Base-by-base conservation (phyloP, 2,113 vertebrate genomes). In the Danio rerio region DNA sequence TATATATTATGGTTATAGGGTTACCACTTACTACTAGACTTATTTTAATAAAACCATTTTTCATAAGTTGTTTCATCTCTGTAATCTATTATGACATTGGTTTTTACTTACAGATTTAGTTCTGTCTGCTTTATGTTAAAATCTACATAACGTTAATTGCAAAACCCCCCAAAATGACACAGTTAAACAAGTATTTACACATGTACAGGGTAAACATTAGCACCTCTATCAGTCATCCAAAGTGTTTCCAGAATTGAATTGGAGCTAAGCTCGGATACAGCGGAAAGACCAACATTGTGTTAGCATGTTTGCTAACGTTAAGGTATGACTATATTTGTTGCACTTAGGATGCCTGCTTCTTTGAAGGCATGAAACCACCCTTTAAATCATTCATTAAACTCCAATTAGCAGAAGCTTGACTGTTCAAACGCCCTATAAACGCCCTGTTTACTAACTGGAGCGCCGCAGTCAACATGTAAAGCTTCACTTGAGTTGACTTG, bases 351-450 rank as follows among this genome's bases (percentile, higher is more conserved):
- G 66, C 71, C 47, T 79, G 47, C 21, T 52, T 59, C 50, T 78
- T 83, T 20, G 58, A 63, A 50, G 72, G 15, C 52, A 13, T 73
- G 83, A 62, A 76, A 82, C 0, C 63, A 6, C 20, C 18, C 40
- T 45, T 88, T 88, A 86, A 69, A 90, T 61, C 83, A 82, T 82
- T 84, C 82, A 82, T 88, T 90, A 88, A 91, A 86, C 80, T 86
- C 75, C 86, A 87, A 87, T 86, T 86, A 78, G 66, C 72, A 65
- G 80, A 78, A 78, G 56, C 52, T 66, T 78, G 70, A 15, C 58
- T 77, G 55, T 65, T 55, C 61, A 82, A 49, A 31, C 31, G 31
- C 79, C 81, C 78, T 58, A 69, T 18, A 82, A 18, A 81, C 10
- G 69, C 71, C 45, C 47, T 85, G 80, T 83, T 89, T 88, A 88